phyloP scores from a whole-genome alignment of 1,140 invertebrate species.

The Drosophila trapezifrons region DNA sequence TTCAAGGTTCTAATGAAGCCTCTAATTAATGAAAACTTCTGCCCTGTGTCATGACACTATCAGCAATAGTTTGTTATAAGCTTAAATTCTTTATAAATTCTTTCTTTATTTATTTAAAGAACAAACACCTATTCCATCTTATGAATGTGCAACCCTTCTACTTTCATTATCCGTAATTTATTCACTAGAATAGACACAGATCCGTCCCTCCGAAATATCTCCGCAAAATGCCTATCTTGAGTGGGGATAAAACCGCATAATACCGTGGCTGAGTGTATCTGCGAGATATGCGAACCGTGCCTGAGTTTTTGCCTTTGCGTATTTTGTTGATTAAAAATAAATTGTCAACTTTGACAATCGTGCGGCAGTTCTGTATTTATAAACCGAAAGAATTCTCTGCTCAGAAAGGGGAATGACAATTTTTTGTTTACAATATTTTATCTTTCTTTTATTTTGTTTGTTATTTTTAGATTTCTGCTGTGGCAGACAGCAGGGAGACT shows the following conservation, averaged over 20 bases:
- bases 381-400: constrained; percentile 53
- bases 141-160: constrained; percentile 7
- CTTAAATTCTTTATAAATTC: not conserved
- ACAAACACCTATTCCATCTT: not conserved
- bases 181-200: not conserved
- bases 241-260: constrained; percentile 17
- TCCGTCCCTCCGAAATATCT: not conserved
- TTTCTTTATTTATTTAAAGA: not conserved
- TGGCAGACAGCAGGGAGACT: constrained; percentile 74
- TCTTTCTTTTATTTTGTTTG: constrained; percentile 30
- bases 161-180: not conserved
- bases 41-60: no score
- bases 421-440: constrained; percentile 49
- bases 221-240: not conserved
- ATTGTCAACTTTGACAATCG: constrained; percentile 79
- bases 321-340: constrained; percentile 78
- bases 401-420: constrained; percentile 33
- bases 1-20: no score
- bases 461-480: constrained; percentile 59
- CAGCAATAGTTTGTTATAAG: not conserved
- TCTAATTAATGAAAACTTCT: no score
- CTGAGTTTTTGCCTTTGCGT: constrained; percentile 13
- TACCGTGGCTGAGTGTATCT: constrained; percentile 36
- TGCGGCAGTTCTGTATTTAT: constrained; percentile 68
- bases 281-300: constrained; percentile 30